Conservation (phyloP, 1,140 invertebrate species). For the Neuroterus valhalla region DNA sequence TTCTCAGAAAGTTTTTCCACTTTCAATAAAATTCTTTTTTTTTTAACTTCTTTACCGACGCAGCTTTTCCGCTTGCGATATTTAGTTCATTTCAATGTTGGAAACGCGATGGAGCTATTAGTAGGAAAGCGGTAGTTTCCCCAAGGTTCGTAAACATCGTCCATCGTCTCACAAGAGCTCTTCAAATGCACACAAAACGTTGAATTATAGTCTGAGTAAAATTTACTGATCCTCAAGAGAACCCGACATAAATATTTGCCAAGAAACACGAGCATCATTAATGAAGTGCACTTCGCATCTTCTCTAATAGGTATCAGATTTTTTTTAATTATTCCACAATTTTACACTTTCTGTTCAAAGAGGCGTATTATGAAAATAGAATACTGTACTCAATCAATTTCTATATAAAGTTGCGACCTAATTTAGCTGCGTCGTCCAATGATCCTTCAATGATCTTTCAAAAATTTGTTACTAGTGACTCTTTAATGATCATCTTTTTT, state of each 20-base stretch:
- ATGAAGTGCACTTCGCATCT: not conserved
- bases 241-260: too few species aligned
- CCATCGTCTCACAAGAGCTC: slow-evolving; percentile 37
- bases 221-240: not conserved
- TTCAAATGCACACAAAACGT: not conserved
- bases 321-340: not conserved
- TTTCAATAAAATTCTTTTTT: not conserved
- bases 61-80: not conserved
- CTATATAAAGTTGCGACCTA: too few species aligned
- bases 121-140: slow-evolving; percentile 33
- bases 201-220: not conserved
- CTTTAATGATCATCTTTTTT: not conserved
- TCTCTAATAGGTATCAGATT: not conserved
- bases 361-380: not conserved
- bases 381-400: not conserved
- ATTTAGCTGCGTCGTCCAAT: too few species aligned
- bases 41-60: slow-evolving; percentile 7
- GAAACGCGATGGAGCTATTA: slow-evolving; percentile 25
- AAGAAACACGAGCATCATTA: not conserved
- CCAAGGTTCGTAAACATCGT: slow-evolving; percentile 37
- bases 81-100: not conserved
- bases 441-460: too few species aligned
- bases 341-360: not conserved
- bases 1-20: not conserved
- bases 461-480: too few species aligned